These are phyloP conservation scores for Labia minor DNA, from an alignment of 2,888 invertebrate genomes.

Conservation along the genomic window DNA sequence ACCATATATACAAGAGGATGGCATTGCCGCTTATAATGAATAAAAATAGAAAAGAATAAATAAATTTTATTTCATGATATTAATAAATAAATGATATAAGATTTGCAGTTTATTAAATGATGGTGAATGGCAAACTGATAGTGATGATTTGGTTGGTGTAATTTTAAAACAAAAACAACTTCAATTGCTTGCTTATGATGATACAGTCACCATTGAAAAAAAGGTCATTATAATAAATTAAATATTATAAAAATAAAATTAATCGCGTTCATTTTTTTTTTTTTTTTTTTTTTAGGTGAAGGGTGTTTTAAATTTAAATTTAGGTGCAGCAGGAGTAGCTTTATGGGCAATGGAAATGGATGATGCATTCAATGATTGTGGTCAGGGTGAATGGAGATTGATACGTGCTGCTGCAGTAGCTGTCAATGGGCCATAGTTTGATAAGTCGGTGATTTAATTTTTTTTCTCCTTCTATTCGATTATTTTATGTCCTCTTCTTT, in stretches of 20 bases:
- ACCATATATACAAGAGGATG: slow-evolving; percentile 64
- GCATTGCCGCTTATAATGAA: slow-evolving; percentile 83
- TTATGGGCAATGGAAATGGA: background rate
- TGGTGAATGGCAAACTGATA: slow-evolving; percentile 60
- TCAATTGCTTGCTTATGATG: slow-evolving; percentile 62
- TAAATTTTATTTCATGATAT: too few relatives aligned
- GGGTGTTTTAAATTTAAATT: background rate
- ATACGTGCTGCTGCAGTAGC: background rate
- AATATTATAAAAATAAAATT: too few relatives aligned
- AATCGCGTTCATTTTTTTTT: too few relatives aligned
- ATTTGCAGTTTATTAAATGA: slow-evolving; percentile 21
- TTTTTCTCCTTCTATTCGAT: too few relatives aligned
- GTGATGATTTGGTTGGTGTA: slow-evolving; percentile 53
- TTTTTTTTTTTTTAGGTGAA: background rate
- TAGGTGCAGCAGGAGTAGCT: background rate
- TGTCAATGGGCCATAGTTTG: background rate
- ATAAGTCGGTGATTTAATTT: too few relatives aligned
- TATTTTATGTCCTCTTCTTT: too few relatives aligned
- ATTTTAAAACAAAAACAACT: slow-evolving; percentile 40
- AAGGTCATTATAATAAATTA: slow-evolving; percentile 41
- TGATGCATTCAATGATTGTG: background rate
- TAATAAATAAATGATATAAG: too few relatives aligned
- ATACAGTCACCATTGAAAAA: slow-evolving; percentile 56
- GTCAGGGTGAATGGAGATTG: background rate
- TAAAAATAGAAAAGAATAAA: too few relatives aligned